These are phyloP conservation scores for Camponotus pennsylvanicus DNA, from an alignment of 1,140 invertebrate species.

Conservation along the genomic window DNA sequence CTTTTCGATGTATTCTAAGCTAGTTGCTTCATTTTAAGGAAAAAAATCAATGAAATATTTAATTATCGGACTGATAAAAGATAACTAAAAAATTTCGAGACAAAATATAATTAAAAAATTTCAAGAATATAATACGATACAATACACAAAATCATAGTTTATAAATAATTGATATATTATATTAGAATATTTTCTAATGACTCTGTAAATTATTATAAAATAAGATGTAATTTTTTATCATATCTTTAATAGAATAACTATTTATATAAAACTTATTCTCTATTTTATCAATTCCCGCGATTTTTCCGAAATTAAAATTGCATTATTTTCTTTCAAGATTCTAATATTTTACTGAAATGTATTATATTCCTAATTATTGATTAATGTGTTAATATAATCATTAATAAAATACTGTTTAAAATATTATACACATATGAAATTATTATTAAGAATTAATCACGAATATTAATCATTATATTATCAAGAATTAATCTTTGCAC, in stretches of 20 bases:
- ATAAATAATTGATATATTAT: not conserved
- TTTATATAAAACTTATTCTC: not conserved
- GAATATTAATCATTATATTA: not conserved
- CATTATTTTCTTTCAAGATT: not conserved
- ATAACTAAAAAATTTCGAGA: not conserved
- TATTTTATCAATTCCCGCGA: not conserved
- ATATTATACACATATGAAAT: not conserved
- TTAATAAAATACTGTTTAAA: not conserved
- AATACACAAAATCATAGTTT: not conserved
- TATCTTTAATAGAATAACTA: not conserved
- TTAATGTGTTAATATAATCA: not conserved
- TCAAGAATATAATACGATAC: not conserved
- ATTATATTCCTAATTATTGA: not conserved
- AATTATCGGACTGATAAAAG: not conserved
- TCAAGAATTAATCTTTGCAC: not conserved
- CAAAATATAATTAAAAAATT: not conserved
- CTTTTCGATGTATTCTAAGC: slow-evolving; percentile 71
- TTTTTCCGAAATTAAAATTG: not conserved
- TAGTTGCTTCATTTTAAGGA: not conserved
- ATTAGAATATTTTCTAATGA: not conserved
- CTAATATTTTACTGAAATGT: not conserved
- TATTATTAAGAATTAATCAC: not conserved
- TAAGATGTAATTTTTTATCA: not conserved
- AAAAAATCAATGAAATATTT: not conserved
- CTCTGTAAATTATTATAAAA: not conserved